Percentiles rank a stretch among this genome's conserved stretches.
Evolutionary conservation across 23 tunicate species (phyloP).

Genomic region (Clavelina lepadiformis): DNA sequence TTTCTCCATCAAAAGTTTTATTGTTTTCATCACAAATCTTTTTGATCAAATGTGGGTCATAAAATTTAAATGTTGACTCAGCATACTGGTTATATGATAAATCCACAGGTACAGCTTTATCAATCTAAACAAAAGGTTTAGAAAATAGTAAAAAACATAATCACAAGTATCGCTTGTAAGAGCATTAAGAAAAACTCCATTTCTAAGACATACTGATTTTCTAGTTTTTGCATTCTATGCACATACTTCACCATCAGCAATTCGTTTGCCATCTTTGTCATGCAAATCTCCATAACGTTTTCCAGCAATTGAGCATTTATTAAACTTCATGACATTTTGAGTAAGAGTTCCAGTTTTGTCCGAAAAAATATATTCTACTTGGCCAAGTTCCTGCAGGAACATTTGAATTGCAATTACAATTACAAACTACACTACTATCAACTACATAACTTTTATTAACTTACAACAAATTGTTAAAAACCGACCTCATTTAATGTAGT

Average conservation of each 20-base stretch:
- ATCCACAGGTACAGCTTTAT: conserved; percentile 32
- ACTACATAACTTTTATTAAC: too few species aligned
- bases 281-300: conserved; percentile 61
- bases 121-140: background rate
- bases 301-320: conserved; percentile 78
- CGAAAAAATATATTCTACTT: conserved; percentile 83
- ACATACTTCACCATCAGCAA: conserved; percentile 7
- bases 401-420: background rate
- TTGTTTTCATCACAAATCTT: too few species aligned
- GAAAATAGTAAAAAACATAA: background rate
- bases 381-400: conserved; percentile 85
- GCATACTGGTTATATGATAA: conserved; percentile 54
- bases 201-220: too few species aligned
- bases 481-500: conserved; percentile 96
- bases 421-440: too few species aligned
- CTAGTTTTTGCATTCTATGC: too few species aligned
- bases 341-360: conserved; percentile 99
- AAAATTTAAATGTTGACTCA: conserved; percentile 59
- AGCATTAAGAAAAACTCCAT: too few species aligned
- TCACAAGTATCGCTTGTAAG: too few species aligned
- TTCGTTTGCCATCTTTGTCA: conserved; percentile 20
- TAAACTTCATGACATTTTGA: conserved; percentile 94
- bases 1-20: conserved; percentile 15
- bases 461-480: too few species aligned
- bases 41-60: conserved; percentile 57